Evolutionary conservation across 2,888 invertebrate species (phyloP), one percentile per base, ranked within the genome.

Genomic region (Parasteatoda lunata): DNA sequence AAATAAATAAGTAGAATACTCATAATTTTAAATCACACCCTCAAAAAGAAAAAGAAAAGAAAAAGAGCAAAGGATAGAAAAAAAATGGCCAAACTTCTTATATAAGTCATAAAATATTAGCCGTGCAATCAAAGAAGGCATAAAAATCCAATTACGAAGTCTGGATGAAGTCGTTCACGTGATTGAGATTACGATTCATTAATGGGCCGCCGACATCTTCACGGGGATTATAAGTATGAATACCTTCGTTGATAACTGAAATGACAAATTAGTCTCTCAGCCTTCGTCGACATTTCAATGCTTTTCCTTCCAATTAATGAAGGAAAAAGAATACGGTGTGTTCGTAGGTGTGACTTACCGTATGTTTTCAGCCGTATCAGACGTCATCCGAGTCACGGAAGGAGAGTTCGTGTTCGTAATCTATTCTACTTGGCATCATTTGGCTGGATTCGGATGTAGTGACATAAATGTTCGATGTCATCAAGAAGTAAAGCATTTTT

Each of bases 221-320:
- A 7, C 9, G 59, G 8, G 59, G 59, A 59, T 59, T 59, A 59
- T 59, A 4, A n/a, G 11, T n/a, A n/a, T 59, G 59, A 59, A 59
- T 59, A 13, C 9, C 59, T 59, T 59, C n/a, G 59, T 59, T 59
- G 59, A 59, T 59, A n/a, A 59, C 59, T 59, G 59, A 59, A 59
- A 59, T 59, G 59, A 59, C 59, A 59, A 59, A 59, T 59, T n/a
- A 13, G 59, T 7, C 59, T 7, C 59, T 9, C 11, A 59, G n/a
- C n/a, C 59, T 4, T 13, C 59, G 11, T 9, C 59, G 59, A n/a
- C 59, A 59, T 59, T 59, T 59, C n/a, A 59, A 59, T 59, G 59
- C 59, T 59, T n/a, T 13, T 13, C 30, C 30, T 13, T 9, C 59
- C 59, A 59, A 59, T 59, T 59, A 59, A n/a, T n/a, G n/a, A 30